Percentiles rank a stretch among this genome's conserved stretches.
Evolutionary conservation across 2,888 invertebrate genomes (phyloP).

Genomic region (Rutpela maculata): DNA sequence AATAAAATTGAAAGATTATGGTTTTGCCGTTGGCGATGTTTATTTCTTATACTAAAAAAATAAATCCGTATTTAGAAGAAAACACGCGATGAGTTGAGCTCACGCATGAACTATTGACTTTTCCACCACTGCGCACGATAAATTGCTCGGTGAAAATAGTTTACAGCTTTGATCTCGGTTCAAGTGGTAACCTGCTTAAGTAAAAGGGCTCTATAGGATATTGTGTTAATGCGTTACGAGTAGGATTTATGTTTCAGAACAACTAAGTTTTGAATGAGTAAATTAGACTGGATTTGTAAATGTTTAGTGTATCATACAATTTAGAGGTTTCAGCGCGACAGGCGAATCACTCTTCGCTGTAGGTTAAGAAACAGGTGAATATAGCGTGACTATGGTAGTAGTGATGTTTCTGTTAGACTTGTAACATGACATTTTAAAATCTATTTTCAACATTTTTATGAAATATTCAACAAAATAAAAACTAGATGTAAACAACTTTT

Average conservation of each 20-base stretch:
- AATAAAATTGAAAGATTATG: not conserved
- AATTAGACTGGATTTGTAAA: not conserved
- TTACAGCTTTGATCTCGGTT: constrained; percentile 1
- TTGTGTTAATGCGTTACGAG: not conserved
- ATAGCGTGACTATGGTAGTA: not conserved
- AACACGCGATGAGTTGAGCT: not conserved
- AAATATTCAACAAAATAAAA: no score
- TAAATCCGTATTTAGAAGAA: not conserved
- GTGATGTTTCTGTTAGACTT: not conserved
- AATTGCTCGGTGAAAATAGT: not conserved
- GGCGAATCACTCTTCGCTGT: not conserved
- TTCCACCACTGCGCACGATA: not conserved
- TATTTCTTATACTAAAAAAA: not conserved
- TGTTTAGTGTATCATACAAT: not conserved
- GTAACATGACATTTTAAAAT: not conserved
- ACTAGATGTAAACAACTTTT: no score
- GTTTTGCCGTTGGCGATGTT: not conserved
- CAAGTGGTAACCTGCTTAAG: not conserved
- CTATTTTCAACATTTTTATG: no score
- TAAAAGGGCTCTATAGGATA: not conserved
- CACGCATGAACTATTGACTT: not conserved
- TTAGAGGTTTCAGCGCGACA: not conserved
- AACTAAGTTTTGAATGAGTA: not conserved
- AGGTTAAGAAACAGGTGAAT: not conserved
- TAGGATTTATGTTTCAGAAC: not conserved